Evolutionary conservation across 2,888 invertebrate genomes (phyloP).

Genomic region (Hyposoter didymator): DNA sequence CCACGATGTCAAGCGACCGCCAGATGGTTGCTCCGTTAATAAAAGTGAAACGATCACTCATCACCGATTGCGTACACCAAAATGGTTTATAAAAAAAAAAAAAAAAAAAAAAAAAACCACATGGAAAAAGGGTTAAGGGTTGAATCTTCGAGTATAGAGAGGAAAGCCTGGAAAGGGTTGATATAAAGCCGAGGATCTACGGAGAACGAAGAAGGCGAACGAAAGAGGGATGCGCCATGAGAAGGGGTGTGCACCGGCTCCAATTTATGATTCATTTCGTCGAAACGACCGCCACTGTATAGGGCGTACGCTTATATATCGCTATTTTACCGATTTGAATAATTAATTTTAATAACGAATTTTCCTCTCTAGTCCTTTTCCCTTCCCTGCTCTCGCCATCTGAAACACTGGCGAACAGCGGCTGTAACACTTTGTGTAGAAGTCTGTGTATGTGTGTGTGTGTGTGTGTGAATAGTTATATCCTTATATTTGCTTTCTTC

Average conservation of each 20-base stretch:
- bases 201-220: conserved; percentile 31
- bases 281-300: conserved; percentile 80
- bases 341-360: conserved; percentile 84
- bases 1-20: background rate
- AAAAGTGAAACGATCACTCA: conserved; percentile 80
- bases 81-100: conserved; percentile 78
- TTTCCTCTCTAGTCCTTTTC: conserved; percentile 71
- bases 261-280: conserved; percentile 83
- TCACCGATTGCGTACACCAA: conserved; percentile 80
- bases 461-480: conserved; percentile 11
- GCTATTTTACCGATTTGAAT: conserved; percentile 83
- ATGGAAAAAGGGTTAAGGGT: conserved; percentile 77
- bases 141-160: conserved; percentile 66
- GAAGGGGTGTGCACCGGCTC: conserved; percentile 78
- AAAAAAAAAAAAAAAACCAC: conserved; percentile 71
- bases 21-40: conserved; percentile 22
- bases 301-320: conserved; percentile 79
- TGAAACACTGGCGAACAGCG: conserved; percentile 44
- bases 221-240: conserved; percentile 63
- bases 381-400: conserved; percentile 54
- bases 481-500: conserved; percentile 56
- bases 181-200: conserved; percentile 49
- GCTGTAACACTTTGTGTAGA: conserved; percentile 13
- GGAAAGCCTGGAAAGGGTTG: conserved; percentile 57
- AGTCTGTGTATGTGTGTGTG: conserved; percentile 21